Percentiles rank a stretch among this genome's conserved stretches.
Evolutionary conservation across 2,113 vertebrate genomes (phyloP).

Genomic region (Sakesphorus luctuosus): DNA sequence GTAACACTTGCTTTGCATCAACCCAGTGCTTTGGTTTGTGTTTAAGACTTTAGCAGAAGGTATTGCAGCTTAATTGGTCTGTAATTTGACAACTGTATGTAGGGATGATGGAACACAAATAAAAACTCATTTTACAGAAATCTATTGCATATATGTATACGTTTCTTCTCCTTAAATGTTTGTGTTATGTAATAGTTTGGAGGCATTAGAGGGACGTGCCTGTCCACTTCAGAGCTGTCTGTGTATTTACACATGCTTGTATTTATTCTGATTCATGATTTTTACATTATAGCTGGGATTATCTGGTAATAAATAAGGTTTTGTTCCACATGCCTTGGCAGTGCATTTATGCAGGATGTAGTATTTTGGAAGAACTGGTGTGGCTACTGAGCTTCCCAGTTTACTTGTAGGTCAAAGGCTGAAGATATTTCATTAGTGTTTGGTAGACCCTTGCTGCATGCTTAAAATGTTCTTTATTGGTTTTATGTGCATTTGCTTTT

Average conservation of each 20-base stretch:
- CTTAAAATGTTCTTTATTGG: not conserved
- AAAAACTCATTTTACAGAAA: not conserved
- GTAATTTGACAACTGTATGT: not conserved
- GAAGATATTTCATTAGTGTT: not conserved
- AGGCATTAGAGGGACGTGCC: not conserved
- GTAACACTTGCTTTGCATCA: slow-evolving; percentile 57
- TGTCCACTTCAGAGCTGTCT: not conserved
- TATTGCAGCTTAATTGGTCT: slow-evolving; percentile 13
- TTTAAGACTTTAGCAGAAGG: slow-evolving; percentile 27
- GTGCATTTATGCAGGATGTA: not conserved
- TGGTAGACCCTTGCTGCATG: not conserved
- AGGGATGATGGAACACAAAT: not conserved
- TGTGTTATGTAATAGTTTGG: not conserved
- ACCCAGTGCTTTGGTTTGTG: slow-evolving; percentile 23
- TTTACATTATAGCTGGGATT: not conserved
- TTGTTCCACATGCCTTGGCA: not conserved
- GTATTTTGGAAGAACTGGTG: not conserved
- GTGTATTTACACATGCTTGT: not conserved
- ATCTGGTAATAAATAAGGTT: not conserved
- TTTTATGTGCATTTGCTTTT: not conserved
- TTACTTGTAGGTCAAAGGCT: not conserved
- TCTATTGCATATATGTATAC: not conserved
- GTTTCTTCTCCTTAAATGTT: not conserved
- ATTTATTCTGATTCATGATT: not conserved
- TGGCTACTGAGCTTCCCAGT: not conserved